Conservation (phyloP, 2,113 vertebrate species). For the Lepidiolamprologus cunningtoni region DNA sequence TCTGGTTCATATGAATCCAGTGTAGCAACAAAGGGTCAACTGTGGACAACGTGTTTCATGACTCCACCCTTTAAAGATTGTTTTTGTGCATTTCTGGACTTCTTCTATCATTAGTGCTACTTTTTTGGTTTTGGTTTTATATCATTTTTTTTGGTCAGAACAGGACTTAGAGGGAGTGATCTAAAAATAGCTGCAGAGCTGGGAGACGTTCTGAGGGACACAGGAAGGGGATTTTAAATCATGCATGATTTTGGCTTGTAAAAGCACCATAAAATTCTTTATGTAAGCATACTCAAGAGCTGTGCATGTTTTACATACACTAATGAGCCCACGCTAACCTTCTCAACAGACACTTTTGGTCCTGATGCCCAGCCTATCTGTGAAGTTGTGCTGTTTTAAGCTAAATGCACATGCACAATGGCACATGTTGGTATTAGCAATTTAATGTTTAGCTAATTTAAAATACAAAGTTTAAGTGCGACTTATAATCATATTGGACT, state of each 20-base stretch:
- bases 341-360: not conserved
- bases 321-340: accelerated
- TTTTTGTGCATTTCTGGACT: not conserved
- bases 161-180: not conserved
- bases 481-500: not conserved
- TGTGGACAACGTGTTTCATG: not conserved
- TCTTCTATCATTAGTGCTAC: not conserved
- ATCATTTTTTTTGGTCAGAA: not conserved
- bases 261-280: not conserved
- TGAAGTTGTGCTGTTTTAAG: not conserved
- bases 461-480: not conserved
- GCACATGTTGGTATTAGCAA: not conserved
- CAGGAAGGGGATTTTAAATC: not conserved
- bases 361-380: not conserved
- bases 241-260: not conserved
- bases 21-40: not conserved
- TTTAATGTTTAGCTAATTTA: not conserved
- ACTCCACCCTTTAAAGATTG: not conserved
- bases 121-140: not conserved
- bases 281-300: not conserved
- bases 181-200: not conserved
- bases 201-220: not conserved
- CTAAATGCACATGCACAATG: not conserved
- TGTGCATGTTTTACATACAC: not conserved
- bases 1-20: not conserved